A percentile compares a stretch with the other conserved stretches of the same genome.
Evolutionary conservation across 2,113 vertebrate species (phyloP).

Genomic region (Eptesicus fuscus): DNA sequence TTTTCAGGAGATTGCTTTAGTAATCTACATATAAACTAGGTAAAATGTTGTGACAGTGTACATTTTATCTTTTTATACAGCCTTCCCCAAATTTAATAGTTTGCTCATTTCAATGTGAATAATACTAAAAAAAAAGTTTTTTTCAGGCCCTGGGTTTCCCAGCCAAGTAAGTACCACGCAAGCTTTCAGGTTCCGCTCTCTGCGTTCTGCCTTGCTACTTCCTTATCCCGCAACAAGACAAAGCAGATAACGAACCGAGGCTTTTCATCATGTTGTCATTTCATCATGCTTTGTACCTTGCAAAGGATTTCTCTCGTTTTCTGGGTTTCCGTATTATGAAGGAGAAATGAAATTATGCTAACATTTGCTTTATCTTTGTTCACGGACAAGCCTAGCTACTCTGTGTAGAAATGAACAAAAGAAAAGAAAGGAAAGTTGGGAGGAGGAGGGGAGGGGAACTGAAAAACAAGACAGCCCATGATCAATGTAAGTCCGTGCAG

Average conservation of each 20-base stretch:
- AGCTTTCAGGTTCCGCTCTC: slow-evolving; percentile 65
- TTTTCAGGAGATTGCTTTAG: slow-evolving; percentile 56
- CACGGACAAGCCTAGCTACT: background rate
- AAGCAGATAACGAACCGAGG: slow-evolving; percentile 71
- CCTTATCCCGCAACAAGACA: slow-evolving; percentile 78
- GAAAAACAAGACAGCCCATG: background rate
- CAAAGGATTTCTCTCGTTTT: slow-evolving; percentile 48
- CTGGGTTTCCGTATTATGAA: slow-evolving; percentile 53
- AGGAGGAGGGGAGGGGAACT: background rate
- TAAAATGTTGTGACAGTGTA: slow-evolving; percentile 54
- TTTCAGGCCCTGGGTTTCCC: slow-evolving; percentile 32
- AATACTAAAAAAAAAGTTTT: background rate
- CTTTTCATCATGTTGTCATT: slow-evolving; percentile 82
- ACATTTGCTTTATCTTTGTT: slow-evolving; percentile 48
- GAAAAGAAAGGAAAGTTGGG: background rate
- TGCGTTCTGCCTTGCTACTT: slow-evolving; percentile 4
- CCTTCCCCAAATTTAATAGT: slow-evolving; percentile 55
- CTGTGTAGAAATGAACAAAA: slow-evolving; percentile 5
- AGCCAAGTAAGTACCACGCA: slow-evolving; percentile 47
- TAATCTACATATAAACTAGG: slow-evolving; percentile 68
- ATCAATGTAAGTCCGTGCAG: background rate
- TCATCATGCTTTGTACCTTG: slow-evolving; percentile 67
- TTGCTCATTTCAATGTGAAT: slow-evolving; percentile 71
- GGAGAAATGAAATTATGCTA: slow-evolving; percentile 75
- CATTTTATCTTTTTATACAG: slow-evolving; percentile 63